Percentiles rank a stretch among this genome's conserved stretches.
phyloP scores from a whole-genome alignment of 2,113 vertebrate genomes.

The Orthonyx spaldingii region DNA sequence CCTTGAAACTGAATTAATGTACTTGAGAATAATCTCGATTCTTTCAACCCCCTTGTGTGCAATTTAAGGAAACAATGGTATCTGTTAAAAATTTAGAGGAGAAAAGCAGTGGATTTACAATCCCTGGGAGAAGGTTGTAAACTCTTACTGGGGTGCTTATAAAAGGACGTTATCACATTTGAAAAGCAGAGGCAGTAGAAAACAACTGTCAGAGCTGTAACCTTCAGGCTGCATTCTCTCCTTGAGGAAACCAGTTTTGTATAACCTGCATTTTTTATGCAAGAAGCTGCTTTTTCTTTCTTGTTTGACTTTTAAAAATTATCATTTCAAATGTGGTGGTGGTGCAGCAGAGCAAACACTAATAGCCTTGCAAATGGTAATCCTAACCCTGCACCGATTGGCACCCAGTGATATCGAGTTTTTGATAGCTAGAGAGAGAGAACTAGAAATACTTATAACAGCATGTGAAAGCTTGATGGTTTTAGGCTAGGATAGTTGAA shows the following conservation, averaged over 20 bases:
- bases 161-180: constrained; percentile 34
- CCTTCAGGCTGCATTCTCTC: constrained; percentile 16
- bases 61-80: constrained; percentile 57
- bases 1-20: constrained; percentile 47
- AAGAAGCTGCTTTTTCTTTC: not conserved
- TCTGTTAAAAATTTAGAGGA: constrained; percentile 53
- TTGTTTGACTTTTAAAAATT: not conserved
- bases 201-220: constrained; percentile 33
- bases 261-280: not conserved
- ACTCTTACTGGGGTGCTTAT: constrained; percentile 41
- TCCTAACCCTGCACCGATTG: not conserved
- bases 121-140: constrained; percentile 50
- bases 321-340: not conserved
- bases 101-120: constrained; percentile 59
- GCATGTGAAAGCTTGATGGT: not conserved
- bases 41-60: constrained; percentile 37
- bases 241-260: not conserved
- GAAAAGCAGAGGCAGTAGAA: constrained; percentile 24
- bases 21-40: constrained; percentile 35
- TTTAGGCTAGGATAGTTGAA: not conserved
- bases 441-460: not conserved
- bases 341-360: not conserved
- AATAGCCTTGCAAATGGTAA: not conserved
- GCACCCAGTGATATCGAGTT: not conserved
- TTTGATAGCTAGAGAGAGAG: not conserved